These are phyloP conservation scores for Colistium nudipinnis DNA, from an alignment of 2,113 vertebrate genomes.

Conservation along the genomic window DNA sequence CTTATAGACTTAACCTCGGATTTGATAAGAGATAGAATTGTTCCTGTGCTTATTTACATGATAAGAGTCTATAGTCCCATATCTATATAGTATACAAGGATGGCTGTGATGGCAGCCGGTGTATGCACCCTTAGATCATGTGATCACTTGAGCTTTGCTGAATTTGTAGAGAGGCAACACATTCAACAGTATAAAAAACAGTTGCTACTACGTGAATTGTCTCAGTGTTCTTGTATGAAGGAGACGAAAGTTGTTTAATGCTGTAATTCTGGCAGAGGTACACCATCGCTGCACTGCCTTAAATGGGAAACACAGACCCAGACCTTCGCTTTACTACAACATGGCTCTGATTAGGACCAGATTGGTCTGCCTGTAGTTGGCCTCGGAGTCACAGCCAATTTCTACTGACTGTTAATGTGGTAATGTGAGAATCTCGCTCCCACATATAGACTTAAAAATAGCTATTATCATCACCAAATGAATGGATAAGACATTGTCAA, in stretches of 20 bases:
- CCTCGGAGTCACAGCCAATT: slow-evolving; percentile 66
- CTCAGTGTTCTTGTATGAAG: slow-evolving; percentile 65
- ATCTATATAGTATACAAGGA: background rate
- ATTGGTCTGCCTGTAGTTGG: slow-evolving; percentile 69
- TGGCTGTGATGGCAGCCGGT: background rate
- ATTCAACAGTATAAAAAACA: slow-evolving; percentile 44
- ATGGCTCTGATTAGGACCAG: slow-evolving; percentile 82
- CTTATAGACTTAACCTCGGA: slow-evolving; percentile 7
- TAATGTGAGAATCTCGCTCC: slow-evolving; percentile 49
- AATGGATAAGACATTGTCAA: background rate
- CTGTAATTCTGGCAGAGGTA: slow-evolving; percentile 71
- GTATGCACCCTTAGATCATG: background rate
- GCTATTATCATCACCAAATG: background rate
- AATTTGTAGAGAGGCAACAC: slow-evolving; percentile 1
- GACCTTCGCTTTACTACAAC: slow-evolving; percentile 75
- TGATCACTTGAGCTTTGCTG: slow-evolving; percentile 5
- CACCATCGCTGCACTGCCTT: slow-evolving; percentile 76
- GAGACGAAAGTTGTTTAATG: slow-evolving; percentile 62
- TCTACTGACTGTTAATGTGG: slow-evolving; percentile 62
- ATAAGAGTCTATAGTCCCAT: background rate
- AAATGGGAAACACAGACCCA: slow-evolving; percentile 81
- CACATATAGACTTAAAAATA: slow-evolving; percentile 10
- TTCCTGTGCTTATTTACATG: slow-evolving; percentile 1
- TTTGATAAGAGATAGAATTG: slow-evolving; percentile 26
- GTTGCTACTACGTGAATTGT: slow-evolving; percentile 45